Evolutionary conservation across 2,797 vertebrate species (phyloP).

Genomic region (Psittacula echo): DNA sequence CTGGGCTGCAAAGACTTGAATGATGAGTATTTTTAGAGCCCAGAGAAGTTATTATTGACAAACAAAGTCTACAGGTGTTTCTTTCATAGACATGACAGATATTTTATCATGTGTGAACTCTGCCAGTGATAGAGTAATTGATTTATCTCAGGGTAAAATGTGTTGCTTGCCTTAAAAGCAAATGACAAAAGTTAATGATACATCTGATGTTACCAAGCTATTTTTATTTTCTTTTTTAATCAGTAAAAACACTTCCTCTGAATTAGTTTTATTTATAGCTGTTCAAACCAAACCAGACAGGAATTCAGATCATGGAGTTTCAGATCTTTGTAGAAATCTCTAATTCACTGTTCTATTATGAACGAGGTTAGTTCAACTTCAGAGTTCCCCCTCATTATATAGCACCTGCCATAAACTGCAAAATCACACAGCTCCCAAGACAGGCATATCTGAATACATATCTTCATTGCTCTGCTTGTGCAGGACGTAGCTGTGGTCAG

Average conservation of each 20-base stretch:
- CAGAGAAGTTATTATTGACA: background rate
- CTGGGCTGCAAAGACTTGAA: background rate
- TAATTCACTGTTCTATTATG: background rate
- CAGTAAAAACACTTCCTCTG: background rate
- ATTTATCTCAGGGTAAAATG: background rate
- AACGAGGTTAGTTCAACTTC: background rate
- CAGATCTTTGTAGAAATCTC: background rate
- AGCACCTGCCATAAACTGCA: background rate
- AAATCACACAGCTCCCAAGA: background rate
- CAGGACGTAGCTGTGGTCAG: background rate
- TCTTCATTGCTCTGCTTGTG: too few species aligned
- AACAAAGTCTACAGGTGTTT: background rate
- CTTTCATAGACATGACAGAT: background rate
- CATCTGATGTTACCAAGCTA: background rate
- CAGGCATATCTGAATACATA: background rate
- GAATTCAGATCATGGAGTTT: background rate
- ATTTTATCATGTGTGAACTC: background rate
- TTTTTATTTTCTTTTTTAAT: background rate
- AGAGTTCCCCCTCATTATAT: background rate
- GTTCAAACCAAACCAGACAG: background rate
- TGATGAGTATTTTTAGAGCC: background rate
- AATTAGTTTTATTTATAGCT: background rate
- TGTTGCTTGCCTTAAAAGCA: slow-evolving; percentile 2
- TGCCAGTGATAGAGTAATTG: background rate
- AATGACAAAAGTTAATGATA: slow-evolving; percentile 13